phyloP scores from a whole-genome alignment of 2,797 vertebrate genomes.

The Xerus rutilus region DNA sequence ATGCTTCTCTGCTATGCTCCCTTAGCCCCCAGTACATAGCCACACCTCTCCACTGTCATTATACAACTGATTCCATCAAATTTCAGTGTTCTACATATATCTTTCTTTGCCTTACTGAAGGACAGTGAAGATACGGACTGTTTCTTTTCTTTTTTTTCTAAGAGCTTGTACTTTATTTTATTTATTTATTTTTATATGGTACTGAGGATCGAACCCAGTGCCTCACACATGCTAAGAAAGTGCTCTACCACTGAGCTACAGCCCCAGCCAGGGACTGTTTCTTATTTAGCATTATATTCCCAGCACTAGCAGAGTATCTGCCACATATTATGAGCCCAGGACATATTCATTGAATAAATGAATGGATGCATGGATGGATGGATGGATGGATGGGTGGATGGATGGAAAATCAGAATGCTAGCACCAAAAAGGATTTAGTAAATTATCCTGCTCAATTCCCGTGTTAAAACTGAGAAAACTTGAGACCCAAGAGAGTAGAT shows the following conservation, averaged over 20 bases:
- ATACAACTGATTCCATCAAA: not conserved
- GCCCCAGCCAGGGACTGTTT: not conserved
- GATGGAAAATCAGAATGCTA: conserved; percentile 22
- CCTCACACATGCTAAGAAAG: too few relatives aligned
- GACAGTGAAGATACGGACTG: not conserved
- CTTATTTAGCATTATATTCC: conserved; percentile 24
- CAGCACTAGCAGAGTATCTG: not conserved
- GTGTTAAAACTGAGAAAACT: conserved; percentile 51
- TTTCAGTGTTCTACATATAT: not conserved
- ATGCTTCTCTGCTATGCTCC: not conserved
- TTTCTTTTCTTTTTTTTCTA: not conserved
- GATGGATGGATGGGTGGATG: not conserved
- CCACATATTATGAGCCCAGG: conserved; percentile 4
- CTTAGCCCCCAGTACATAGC: not conserved
- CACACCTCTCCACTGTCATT: not conserved
- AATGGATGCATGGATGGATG: not conserved
- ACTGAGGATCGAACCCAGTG: too few relatives aligned
- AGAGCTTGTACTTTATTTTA: too few relatives aligned
- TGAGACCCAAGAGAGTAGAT: not conserved
- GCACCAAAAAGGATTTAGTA: not conserved
- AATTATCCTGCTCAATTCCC: not conserved
- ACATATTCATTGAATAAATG: conserved; percentile 22
- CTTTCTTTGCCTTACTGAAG: not conserved
- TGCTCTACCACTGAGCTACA: too few relatives aligned
- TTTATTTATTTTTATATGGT: too few relatives aligned